Evolutionary conservation across 2,888 invertebrate species (phyloP).

Genomic region (Polydrusus tereticollis): DNA sequence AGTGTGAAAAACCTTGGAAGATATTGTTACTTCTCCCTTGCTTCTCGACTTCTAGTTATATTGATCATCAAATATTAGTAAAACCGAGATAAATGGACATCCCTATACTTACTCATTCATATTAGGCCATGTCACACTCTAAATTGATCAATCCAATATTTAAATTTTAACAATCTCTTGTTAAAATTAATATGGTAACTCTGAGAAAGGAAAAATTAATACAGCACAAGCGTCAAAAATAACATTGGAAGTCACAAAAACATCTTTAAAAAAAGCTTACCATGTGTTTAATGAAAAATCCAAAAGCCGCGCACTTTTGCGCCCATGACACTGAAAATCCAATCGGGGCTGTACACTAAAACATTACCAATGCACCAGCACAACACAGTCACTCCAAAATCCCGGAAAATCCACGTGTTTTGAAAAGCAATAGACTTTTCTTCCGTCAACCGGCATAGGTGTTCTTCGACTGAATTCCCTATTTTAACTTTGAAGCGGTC

Average conservation of each 20-base stretch:
- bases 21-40: no score
- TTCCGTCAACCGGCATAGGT: constrained; percentile 62
- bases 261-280: constrained; percentile 53
- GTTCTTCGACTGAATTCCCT: constrained; percentile 65
- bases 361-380: constrained; percentile 56
- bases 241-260: constrained; percentile 1
- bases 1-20: not conserved
- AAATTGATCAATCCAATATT: no score
- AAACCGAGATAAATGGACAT: no score
- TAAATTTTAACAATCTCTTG: no score
- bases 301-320: constrained; percentile 49
- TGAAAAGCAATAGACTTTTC: constrained; percentile 54
- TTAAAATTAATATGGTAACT: no score
- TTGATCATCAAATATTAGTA: no score
- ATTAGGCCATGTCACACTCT: no score
- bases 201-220: not conserved
- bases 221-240: not conserved
- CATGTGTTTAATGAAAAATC: constrained; percentile 62
- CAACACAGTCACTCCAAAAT: constrained; percentile 50
- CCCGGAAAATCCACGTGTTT: constrained; percentile 62
- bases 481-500: constrained; percentile 66
- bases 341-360: constrained; percentile 47
- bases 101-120: no score
- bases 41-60: no score
- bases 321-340: constrained; percentile 51